Base-by-base conservation (phyloP, 2,797 vertebrate species). In the Gymnodraco acuticeps region DNA sequence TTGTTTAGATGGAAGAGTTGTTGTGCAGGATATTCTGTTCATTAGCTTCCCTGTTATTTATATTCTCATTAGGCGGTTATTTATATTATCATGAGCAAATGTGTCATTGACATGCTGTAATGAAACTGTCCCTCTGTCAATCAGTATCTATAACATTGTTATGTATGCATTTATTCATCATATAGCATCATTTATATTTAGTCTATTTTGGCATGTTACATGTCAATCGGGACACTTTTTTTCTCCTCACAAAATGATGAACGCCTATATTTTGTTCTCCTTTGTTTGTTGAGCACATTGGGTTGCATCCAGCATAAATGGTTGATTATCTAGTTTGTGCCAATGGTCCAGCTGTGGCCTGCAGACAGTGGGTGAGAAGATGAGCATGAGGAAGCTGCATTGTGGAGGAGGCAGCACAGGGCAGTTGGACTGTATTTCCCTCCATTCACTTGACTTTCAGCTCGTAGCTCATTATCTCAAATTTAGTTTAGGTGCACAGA, bases 31-130 rank as follows among this genome's bases (percentile, higher is more conserved):
- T 82, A 48, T n/a, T 70, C 65, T 53, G 51, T 82, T 90, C 83
- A 89, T 89, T 84, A 83, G 42, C 64, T 45, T 23, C 23, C 65
- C 46, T 48, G 75, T 74, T 77, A 81, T 88, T 84, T 81, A 81
- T 70, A 71, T 70, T 73, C 61, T 78, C 67, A 80, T 84, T 81
- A 83, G 73, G 16, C 27, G 42, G 47, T 71, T 78, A 77, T 87
- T 86, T 64, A 73, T 77, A 79, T 70, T 76, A 67, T 75, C 70
- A 70, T 83, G 69, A 90, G 63, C 48, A 45, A 56, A 48, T 53
- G 52, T 78, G 63, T 77, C 59, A 63, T 62, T 20, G 16, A 48
- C 60, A 9, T 27, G 38, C 52, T 3, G 51, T 54, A 55, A 77
- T 56, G 78, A 68, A 72, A 58, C 27, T 42, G 20, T 56, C 50